phyloP scores from a whole-genome alignment of 1,140 invertebrate species.

The Phocides pigmalion region DNA sequence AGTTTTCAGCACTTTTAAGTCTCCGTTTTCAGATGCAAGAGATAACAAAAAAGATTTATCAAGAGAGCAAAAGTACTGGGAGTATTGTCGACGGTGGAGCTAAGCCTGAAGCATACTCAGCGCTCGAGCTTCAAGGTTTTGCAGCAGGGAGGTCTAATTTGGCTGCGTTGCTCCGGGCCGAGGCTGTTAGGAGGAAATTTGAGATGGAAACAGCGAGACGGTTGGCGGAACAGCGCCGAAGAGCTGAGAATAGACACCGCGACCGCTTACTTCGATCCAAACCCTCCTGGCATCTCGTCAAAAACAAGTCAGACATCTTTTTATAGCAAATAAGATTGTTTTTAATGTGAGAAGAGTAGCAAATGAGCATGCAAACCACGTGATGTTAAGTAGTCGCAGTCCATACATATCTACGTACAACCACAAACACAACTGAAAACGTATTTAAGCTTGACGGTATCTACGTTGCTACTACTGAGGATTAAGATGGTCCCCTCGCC shows the following conservation, averaged over 20 bases:
- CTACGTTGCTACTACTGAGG: too few relatives aligned
- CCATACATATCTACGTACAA: too few relatives aligned
- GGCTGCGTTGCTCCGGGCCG: constrained; percentile 88
- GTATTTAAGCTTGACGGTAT: too few relatives aligned
- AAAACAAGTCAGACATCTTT: constrained; percentile 77
- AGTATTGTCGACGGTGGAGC: constrained; percentile 46
- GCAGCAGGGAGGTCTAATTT: constrained; percentile 87
- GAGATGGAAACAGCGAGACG: constrained; percentile 86
- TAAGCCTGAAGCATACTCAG: constrained; percentile 60
- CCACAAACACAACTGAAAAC: too few relatives aligned
- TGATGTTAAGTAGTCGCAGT: too few relatives aligned
- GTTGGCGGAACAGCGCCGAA: constrained; percentile 84
- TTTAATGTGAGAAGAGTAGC: too few relatives aligned
- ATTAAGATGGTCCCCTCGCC: too few relatives aligned
- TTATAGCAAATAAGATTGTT: too few relatives aligned
- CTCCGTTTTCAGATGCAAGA: constrained; percentile 65
- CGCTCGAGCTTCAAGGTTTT: constrained; percentile 65
- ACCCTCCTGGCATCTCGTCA: constrained; percentile 88
- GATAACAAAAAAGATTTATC: constrained; percentile 69
- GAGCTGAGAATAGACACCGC: constrained; percentile 84
- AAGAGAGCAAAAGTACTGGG: constrained; percentile 62
- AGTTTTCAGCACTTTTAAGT: too few relatives aligned
- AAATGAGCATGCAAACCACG: too few relatives aligned
- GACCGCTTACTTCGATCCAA: constrained; percentile 86
- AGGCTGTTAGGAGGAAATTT: constrained; percentile 86